Evolutionary conservation across 2,797 vertebrate genomes (phyloP).

Genomic region (Phoebastria nigripes): DNA sequence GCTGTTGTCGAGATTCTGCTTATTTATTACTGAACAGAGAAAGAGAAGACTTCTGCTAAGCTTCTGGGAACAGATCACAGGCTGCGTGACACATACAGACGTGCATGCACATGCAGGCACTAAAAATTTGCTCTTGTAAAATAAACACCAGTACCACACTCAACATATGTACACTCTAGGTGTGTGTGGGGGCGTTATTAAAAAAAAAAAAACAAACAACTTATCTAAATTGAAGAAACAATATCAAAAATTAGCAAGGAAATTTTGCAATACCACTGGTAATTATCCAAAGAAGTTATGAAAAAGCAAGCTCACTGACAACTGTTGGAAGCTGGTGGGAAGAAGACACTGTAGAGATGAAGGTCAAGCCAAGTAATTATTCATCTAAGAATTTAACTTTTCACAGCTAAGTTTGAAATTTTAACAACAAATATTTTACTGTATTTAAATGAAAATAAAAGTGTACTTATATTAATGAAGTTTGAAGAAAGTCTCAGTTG

Average conservation of each 20-base stretch:
- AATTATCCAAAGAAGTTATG: not conserved
- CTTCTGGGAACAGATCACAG: not conserved
- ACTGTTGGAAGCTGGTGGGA: not conserved
- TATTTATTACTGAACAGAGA: not conserved
- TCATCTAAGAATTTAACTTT: not conserved
- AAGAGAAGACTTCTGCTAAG: not conserved
- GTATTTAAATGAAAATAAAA: not conserved
- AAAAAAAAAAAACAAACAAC: not conserved
- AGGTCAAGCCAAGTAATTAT: not conserved
- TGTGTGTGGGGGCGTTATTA: rapidly evolving
- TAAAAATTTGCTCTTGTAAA: not conserved
- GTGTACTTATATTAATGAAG: not conserved
- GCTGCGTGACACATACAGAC: not conserved
- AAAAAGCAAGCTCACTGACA: not conserved
- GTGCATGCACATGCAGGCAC: not conserved
- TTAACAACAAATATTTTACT: not conserved
- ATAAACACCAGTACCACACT: not conserved
- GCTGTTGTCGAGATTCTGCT: not conserved
- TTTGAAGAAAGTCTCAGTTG: not conserved
- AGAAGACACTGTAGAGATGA: not conserved
- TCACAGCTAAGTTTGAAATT: not conserved
- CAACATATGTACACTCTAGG: not conserved
- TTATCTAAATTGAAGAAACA: not conserved
- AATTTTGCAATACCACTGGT: not conserved
- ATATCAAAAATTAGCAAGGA: not conserved